phyloP scores from a whole-genome alignment of 2,113 vertebrate genomes.

The Pandion haliaetus region DNA sequence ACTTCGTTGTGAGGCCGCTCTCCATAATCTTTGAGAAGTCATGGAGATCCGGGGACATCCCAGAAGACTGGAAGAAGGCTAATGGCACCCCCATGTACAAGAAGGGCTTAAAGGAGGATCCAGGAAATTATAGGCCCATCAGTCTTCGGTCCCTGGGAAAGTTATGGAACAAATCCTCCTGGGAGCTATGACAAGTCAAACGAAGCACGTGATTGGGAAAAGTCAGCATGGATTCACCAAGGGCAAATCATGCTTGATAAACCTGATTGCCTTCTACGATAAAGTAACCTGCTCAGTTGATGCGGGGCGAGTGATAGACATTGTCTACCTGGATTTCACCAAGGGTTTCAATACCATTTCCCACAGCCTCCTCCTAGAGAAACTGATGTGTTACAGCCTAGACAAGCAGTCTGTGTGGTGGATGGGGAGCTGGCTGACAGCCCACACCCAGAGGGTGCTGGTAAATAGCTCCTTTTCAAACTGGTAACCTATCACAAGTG shows the following conservation, averaged over 20 bases:
- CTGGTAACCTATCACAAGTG: background rate
- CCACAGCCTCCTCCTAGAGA: background rate
- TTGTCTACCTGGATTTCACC: background rate
- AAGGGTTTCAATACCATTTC: background rate
- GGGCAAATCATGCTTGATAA: background rate
- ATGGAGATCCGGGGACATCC: rapidly evolving
- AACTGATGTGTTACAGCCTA: background rate
- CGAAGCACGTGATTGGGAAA: background rate
- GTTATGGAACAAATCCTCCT: background rate
- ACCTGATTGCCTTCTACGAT: background rate
- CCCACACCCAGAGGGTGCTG: background rate
- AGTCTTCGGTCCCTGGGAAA: background rate
- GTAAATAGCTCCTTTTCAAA: background rate
- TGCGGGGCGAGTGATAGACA: background rate
- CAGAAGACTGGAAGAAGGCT: background rate
- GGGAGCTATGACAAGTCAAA: background rate
- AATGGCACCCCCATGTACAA: background rate
- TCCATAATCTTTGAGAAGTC: background rate
- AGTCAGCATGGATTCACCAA: background rate
- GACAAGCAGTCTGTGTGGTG: background rate
- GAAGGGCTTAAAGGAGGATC: background rate
- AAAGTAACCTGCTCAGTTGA: background rate
- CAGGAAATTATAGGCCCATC: background rate
- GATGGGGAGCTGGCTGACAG: background rate
- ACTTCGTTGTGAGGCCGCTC: background rate